These are phyloP conservation scores for Meteorus cinctellus DNA, from an alignment of 2,888 invertebrate genomes.

Conservation along the genomic window DNA sequence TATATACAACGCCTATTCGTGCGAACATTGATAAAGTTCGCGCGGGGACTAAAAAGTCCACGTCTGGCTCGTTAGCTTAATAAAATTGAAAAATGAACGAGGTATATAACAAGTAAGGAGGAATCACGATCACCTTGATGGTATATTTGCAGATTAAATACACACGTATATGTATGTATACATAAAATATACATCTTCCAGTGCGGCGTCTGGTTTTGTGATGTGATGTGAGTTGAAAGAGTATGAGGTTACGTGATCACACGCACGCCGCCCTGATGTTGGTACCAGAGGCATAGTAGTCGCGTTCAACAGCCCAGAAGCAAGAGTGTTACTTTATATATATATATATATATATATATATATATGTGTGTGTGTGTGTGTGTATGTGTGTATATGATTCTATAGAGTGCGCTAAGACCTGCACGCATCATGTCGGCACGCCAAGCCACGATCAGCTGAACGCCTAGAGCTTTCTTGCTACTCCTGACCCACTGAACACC, in stretches of 20 bases:
- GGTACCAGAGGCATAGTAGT: slow-evolving; percentile 47
- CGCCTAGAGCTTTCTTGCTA: slow-evolving; percentile 65
- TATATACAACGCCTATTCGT: slow-evolving; percentile 30
- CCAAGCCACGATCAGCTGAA: slow-evolving; percentile 55
- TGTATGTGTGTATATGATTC: slow-evolving; percentile 15
- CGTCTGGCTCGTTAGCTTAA: slow-evolving; percentile 36
- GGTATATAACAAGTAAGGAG: slow-evolving; percentile 7
- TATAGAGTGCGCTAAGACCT: slow-evolving; percentile 47
- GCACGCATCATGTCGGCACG: slow-evolving; percentile 63
- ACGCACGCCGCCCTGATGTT: slow-evolving; percentile 54
- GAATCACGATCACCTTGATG: slow-evolving; percentile 41
- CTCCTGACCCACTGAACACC: slow-evolving; percentile 72
- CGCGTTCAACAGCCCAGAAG: slow-evolving; percentile 45
- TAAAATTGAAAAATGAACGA: slow-evolving; percentile 39
- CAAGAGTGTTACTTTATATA: slow-evolving; percentile 33
- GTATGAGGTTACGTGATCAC: slow-evolving; percentile 52
- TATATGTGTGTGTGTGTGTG: slow-evolving; percentile 20
- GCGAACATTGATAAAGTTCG: slow-evolving; percentile 38
- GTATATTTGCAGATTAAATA: slow-evolving; percentile 27
- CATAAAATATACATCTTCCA: not conserved
- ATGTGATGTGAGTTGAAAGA: slow-evolving; percentile 25
- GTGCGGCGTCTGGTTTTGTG: slow-evolving; percentile 12
- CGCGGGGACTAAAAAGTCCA: not conserved
- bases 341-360: slow-evolving; percentile 22
- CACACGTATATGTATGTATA: not conserved